Percentiles rank a stretch among this genome's conserved stretches.
phyloP scores from a whole-genome alignment of 2,113 vertebrate genomes.

The Aegypius monachus region DNA sequence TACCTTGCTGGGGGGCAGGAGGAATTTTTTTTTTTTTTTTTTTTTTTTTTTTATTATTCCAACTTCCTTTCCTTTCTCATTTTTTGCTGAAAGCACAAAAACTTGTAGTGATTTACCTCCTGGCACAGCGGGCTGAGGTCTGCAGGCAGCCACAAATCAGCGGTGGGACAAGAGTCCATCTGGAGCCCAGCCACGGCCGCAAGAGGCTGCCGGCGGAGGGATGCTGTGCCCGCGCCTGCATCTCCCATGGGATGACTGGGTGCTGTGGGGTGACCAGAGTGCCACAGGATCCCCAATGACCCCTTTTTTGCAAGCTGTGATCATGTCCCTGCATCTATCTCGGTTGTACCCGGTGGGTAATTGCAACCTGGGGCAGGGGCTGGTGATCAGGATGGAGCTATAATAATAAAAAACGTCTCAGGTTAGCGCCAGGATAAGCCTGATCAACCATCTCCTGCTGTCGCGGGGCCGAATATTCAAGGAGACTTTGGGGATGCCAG shows the following conservation, averaged over 20 bases:
- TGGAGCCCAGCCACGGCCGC: neutral
- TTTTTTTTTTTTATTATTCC: neutral
- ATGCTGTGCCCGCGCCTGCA: rapidly evolving
- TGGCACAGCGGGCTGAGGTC: neutral
- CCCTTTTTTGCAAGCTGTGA: too few species aligned
- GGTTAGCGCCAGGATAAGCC: neutral
- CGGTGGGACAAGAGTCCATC: rapidly evolving
- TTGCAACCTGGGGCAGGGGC: too few species aligned
- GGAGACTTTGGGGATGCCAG: neutral
- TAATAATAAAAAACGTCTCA: neutral
- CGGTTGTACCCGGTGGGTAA: rapidly evolving
- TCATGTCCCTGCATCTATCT: neutral
- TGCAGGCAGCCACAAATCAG: neutral
- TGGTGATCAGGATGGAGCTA: neutral
- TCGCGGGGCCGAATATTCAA: neutral
- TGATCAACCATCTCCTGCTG: neutral
- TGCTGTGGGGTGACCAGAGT: neutral
- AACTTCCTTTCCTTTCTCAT: neutral
- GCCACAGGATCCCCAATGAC: rapidly evolving
- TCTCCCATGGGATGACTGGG: rapidly evolving
- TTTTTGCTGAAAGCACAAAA: constrained; percentile 54
- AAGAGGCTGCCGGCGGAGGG: neutral
- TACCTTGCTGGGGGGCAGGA: neutral
- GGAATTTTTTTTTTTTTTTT: neutral
- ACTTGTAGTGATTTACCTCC: neutral